phyloP scores from a whole-genome alignment of 2,888 invertebrate species.

The Ochropleura leucogaster region DNA sequence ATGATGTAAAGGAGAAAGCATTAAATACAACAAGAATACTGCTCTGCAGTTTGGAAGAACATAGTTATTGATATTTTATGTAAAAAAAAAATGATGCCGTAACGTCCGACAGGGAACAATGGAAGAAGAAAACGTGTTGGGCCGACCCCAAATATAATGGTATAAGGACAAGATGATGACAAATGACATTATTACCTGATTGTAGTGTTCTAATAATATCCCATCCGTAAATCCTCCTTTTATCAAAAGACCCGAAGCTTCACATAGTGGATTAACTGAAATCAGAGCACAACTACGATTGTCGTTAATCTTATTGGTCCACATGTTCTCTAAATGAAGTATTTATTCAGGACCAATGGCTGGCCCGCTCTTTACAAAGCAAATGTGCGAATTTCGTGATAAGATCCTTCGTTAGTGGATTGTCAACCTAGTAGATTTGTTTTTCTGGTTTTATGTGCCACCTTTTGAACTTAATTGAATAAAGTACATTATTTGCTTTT shows the following conservation, averaged over 20 bases:
- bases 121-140: too few species aligned
- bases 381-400: conserved; percentile 33
- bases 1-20: too few species aligned
- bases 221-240: neutral
- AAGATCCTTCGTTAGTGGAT: conserved; percentile 19
- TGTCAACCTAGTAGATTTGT: neutral
- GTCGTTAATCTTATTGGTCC: conserved; percentile 21
- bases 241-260: neutral
- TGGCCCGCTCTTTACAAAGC: conserved; percentile 30
- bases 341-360: conserved; percentile 43
- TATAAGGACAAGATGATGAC: too few species aligned
- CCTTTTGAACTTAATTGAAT: neutral
- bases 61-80: too few species aligned
- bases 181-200: neutral
- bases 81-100: too few species aligned
- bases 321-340: conserved; percentile 8
- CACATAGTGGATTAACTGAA: neutral
- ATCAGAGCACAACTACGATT: neutral
- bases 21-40: too few species aligned
- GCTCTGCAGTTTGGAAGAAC: too few species aligned
- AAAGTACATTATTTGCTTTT: too few species aligned
- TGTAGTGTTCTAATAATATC: neutral
- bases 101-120: too few species aligned
- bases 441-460: neutral
- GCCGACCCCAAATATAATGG: too few species aligned